Evolutionary conservation across 2,113 vertebrate genomes (phyloP), one percentile per base, ranked within the genome.

Genomic region (Eonycteris spelaea): DNA sequence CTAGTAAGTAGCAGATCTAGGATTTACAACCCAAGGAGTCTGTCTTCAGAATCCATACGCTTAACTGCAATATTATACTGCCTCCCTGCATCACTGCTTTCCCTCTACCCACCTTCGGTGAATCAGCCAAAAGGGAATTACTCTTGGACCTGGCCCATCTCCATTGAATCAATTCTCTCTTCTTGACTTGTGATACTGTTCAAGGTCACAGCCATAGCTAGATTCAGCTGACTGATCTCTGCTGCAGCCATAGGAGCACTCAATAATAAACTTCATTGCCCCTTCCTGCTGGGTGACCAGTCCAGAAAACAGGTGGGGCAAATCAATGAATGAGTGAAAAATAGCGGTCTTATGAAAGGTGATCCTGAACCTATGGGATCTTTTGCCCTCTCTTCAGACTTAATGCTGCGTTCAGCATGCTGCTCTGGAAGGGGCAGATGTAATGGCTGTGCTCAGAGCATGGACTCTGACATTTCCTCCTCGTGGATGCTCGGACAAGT

Each of bases 61-160:
- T 51, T 33, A 48, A 38, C 86, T 2, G 0, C 38, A 22, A 75
- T 26, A 3, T 51, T 57, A 21, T 19, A 14, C 1, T 0, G 0
- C 48, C 33, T 74, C 12, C 33, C 59, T 43, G 55, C 45, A 2
- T 19, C 5, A 2, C 90, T 75, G 63, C 28, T 67, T 68, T n/a
- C 43, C 43, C 43, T 45, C 38, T 6, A 12, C 22, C 55, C 59
- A 67, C 57, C 28, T 65, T 65, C n/a, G 18, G 7, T n/a, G 30
- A 82, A 28, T 30, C 9, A 89, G 53, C 15, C 53, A 14, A 28
- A 77, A 79, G 16, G 35, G 48, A 84, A 43, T 7, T n/a, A 13
- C 70, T 55, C 68, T 67, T 38, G 87, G 79, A 43, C 67, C 43
- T 89, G 35, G 14, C 59, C 13, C 30, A 38, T 24, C 61, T 51